phyloP scores from a whole-genome alignment of 2,888 invertebrate genomes.

The Lingula anatina region DNA sequence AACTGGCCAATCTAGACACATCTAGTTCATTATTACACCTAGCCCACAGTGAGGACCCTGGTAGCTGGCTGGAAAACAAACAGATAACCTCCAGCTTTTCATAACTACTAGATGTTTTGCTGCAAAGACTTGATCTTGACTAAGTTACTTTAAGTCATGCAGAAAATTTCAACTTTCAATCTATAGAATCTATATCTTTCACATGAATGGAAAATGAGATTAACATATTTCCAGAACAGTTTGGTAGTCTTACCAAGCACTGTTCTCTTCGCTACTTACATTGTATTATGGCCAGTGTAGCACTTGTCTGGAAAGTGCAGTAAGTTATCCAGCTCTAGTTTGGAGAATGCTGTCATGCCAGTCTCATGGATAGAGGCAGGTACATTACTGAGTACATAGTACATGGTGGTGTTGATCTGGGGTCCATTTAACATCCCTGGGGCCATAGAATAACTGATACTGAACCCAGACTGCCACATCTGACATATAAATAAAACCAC shows the following conservation, averaged over 20 bases:
- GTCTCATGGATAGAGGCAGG: constrained; percentile 67
- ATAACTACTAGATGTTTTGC: too few relatives aligned
- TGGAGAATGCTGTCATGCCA: constrained; percentile 50
- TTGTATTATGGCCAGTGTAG: constrained; percentile 82
- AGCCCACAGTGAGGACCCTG: constrained; percentile 69
- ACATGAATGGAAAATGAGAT: too few relatives aligned
- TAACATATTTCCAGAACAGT: too few relatives aligned
- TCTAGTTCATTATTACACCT: constrained; percentile 65
- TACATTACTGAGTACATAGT: constrained; percentile 77
- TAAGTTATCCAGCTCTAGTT: constrained; percentile 60
- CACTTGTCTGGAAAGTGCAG: constrained; percentile 80
- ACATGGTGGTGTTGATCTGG: constrained; percentile 84
- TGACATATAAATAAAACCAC: constrained; percentile 42
- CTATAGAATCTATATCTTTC: too few relatives aligned
- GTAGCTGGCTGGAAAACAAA: constrained; percentile 20
- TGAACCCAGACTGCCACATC: constrained; percentile 79
- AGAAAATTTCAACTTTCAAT: too few relatives aligned
- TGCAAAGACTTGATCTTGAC: too few relatives aligned
- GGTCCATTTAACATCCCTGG: constrained; percentile 78
- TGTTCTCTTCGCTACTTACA: constrained; percentile 65
- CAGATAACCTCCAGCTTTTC: neutral
- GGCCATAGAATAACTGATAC: constrained; percentile 81
- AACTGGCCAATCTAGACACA: constrained; percentile 67
- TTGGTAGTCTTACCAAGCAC: too few relatives aligned
- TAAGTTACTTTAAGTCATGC: too few relatives aligned